A percentile compares a stretch with the other conserved stretches of the same genome.
Conservation (phyloP, 2,797 vertebrate genomes). For the Rhyacichthys aspro region DNA sequence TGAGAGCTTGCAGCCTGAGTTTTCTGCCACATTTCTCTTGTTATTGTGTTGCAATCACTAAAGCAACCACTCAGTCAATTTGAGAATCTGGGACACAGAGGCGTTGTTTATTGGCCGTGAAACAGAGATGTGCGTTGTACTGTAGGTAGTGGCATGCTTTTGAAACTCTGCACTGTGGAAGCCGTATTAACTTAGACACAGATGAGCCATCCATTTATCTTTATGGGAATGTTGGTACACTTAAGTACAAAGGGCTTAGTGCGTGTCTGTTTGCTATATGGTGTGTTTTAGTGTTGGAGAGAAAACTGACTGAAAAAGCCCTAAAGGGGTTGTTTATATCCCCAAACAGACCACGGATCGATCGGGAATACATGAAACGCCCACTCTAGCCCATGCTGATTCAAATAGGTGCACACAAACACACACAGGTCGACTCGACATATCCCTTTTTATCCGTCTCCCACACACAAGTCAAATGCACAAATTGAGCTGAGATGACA, state of each 20-base stretch:
- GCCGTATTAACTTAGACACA: conserved; percentile 11
- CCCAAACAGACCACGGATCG: conserved; percentile 62
- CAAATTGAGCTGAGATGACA: conserved; percentile 53
- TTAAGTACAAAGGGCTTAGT: conserved; percentile 11
- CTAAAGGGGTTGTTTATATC: conserved; percentile 55
- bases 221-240: conserved; percentile 22
- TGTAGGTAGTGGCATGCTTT: conserved; percentile 20
- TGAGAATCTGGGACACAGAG: conserved; percentile 11
- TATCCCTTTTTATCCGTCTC: conserved; percentile 42
- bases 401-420: conserved; percentile 12
- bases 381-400: conserved; percentile 40
- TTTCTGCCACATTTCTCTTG: conserved; percentile 7
- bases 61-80: conserved; percentile 16
- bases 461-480: conserved; percentile 48
- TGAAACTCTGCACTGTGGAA: conserved; percentile 10
- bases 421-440: conserved; percentile 25
- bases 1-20: neutral
- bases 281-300: conserved; percentile 2
- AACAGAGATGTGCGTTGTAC: conserved; percentile 17
- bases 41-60: neutral
- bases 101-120: conserved; percentile 21
- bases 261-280: conserved; percentile 11
- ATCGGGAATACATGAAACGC: conserved; percentile 52
- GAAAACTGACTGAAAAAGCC: conserved; percentile 17
- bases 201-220: conserved; percentile 18